Base-by-base conservation (phyloP, 92 coral and sea anemone genomes). In the Zoanthus sociatus region DNA sequence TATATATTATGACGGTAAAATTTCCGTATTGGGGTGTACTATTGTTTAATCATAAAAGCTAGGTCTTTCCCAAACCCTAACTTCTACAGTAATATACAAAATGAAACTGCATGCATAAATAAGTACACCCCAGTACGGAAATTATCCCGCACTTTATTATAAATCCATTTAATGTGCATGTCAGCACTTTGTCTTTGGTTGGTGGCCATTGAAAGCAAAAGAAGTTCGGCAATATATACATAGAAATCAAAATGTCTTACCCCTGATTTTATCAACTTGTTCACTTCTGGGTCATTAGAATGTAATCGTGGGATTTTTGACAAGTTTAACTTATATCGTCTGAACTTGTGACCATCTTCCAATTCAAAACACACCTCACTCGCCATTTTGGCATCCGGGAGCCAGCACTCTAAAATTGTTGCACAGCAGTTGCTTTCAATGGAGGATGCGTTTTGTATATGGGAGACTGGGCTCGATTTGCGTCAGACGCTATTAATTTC, bases 181-280 rank as follows among this genome's bases (percentile, higher is more conserved):
- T 26, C 26, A 61, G 6, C 5, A 61, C 68, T 9, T 9, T 9
- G 15, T 61, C 9, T 48, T 48, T 48, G 9, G 26, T 48, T 48
- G 9, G 26, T 26, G 26, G 26, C 26, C 26, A 26, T 26, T 26
- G 3, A 7, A 50, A 3, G 26, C 21, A 63, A 63, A 13, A 63
- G 3, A 63, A 16, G 26, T 63, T 5, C 3, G 32, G 47, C 33
- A 18, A 13, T 32, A 7, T 48, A 14, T 32, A 14, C 6, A 7
- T 7, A 37, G 0, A 61, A 51, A 1, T 16, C 46, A 37, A 44
- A 83, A 47, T 20, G 12, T 44, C 53, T 79, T 89, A 94, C 98
- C 98, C 91, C 96, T 26, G 88, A 88, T 74, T 89, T 90, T 58
- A 94, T 94, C 73, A 94, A 56, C 31, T 88, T 91, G 56, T 93